Percentiles rank a stretch among this genome's conserved stretches.
Conservation (phyloP, 2,888 invertebrate species). For the Macaria notata region DNA sequence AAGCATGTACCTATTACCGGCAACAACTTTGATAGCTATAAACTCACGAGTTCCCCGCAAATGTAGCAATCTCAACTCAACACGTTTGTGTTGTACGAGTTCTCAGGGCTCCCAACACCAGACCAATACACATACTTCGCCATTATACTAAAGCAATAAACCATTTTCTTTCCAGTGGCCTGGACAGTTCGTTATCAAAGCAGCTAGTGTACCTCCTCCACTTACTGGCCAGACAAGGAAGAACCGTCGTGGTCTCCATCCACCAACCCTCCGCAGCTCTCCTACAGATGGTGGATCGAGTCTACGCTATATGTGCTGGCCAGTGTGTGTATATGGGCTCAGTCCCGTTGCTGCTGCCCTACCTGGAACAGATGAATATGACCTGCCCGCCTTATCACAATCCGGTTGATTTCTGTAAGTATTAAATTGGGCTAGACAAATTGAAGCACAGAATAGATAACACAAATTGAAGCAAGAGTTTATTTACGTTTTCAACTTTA, state of each 20-base stretch:
- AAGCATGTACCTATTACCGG: no score
- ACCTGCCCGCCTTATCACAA: constrained; percentile 94
- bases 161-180: constrained; percentile 58
- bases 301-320: constrained; percentile 92
- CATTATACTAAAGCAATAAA: no score
- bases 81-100: no score
- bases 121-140: no score
- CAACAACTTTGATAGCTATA: no score
- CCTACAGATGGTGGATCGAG: constrained; percentile 93
- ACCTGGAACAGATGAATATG: constrained; percentile 86
- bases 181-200: constrained; percentile 86
- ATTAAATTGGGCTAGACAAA: background rate
- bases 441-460: no score
- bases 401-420: constrained; percentile 94
- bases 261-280: constrained; percentile 95
- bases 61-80: no score
- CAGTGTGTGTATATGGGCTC: constrained; percentile 91
- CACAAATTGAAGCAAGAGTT: no score
- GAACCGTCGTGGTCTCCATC: constrained; percentile 93
- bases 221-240: constrained; percentile 90
- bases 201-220: constrained; percentile 91
- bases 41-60: no score
- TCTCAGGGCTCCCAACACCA: no score
- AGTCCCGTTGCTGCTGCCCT: constrained; percentile 88
- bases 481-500: no score